Evolutionary conservation across 2,888 invertebrate genomes (phyloP), one percentile per base, ranked within the genome.

Genomic region (Linnaemya tessellans): DNA sequence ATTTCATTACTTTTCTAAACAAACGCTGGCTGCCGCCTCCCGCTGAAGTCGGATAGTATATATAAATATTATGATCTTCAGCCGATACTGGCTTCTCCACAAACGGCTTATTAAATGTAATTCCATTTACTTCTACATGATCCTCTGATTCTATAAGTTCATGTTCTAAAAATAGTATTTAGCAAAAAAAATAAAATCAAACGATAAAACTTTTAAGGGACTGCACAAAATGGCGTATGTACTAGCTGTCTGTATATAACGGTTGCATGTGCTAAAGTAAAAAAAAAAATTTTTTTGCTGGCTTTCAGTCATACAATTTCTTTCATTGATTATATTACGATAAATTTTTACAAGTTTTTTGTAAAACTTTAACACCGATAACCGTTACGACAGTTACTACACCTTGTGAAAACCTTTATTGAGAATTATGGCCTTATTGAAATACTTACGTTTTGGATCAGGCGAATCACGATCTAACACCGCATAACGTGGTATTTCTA

Each of bases 31-130:
- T 98, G 18, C 99, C 99, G 7, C 99, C 99, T 35, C 98, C 99
- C 3, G 99, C 99, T 1, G 98, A 98, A 15, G 98, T 98, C 0
- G 99, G 99, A 93, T 99, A 99, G 93, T 99, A 99, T 89, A 99
- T 99, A 92, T 99, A 99, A 91, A 99, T 98, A 92, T 99, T 99
- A 92, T 99, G 99, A 93, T 99, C 99, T 93, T 99, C 99, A 0
- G 99, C 99, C 25, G 98, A 98, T 9, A 99, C 97, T 0, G 99
- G 99, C 92, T 99, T 99, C 93, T 99, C 99, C 22, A 99, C 99
- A 93, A 99, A 99, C 0, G 99, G 99, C 91, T 99, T 99, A 91
- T 98, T 98, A 91, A 99, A 99, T 25, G 96, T 96, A 38, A 97
- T 95, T 8, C 98, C 98, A 91, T 98, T 98, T 64, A 99, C 98